Evolutionary conservation across 2,888 invertebrate species (phyloP), one percentile per base, ranked within the genome.

Genomic region (Actias luna): DNA sequence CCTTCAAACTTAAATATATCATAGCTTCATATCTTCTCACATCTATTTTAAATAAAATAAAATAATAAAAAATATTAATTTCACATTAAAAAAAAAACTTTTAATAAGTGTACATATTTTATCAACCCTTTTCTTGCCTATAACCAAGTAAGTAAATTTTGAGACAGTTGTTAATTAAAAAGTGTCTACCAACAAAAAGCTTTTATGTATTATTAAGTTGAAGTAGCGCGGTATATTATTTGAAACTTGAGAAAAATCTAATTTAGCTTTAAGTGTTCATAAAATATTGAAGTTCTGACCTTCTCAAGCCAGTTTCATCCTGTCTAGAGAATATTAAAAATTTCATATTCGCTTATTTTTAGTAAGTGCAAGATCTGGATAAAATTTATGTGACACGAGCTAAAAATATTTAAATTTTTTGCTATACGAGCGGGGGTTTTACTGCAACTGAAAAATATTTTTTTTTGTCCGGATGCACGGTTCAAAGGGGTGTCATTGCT

Each of bases 221-320:
- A 63, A 67, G 69, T 72, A 72, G 70, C 73, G 67, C 68, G 71
- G 50, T 67, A 69, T 69, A 65, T 68, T 72, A 76, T 75, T 78
- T 69, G 18, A 71, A 78, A 79, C 70, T 75, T 73, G 67, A 69
- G 72, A 77, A 83, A 82, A 84, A 83, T 79, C 76, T 85, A 86
- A 87, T 87, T 84, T 84, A 82, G 80, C 82, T 83, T 80, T 80
- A 83, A 84, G 83, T 85, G 79, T 85, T 83, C 83, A 82, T 86
- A 85, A 87, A 88, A 87, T 88, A 85, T 84, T 86, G 81, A 84
- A 87, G 79, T 75, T 67, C 63, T 77, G 75, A 78, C 82, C 79
- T 82, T 78, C 74, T 72, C 75, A 77, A 76, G 76, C 73, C 73
- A 82, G 77, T 75, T 83, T 80, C 76, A 74, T 82, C 74, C 67